Conservation (phyloP, 2,797 vertebrate genomes). For the Gallinago nigripennis region DNA sequence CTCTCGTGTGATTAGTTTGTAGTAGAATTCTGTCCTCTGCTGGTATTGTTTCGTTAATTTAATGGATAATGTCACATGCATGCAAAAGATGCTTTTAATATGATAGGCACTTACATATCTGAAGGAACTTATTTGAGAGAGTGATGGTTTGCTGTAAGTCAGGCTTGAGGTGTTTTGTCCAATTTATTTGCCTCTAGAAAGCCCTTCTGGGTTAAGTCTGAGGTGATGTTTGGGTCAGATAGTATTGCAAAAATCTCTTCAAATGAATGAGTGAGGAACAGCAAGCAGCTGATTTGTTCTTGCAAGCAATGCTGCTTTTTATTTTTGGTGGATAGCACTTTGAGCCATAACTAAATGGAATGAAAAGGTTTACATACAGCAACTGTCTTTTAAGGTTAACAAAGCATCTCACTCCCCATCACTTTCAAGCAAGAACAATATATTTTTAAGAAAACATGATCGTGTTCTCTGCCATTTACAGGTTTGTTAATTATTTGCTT, state of each 20-base stretch:
- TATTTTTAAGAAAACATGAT: not conserved
- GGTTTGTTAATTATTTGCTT: slow-evolving; percentile 10
- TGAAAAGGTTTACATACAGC: not conserved
- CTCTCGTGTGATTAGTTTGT: slow-evolving; percentile 6
- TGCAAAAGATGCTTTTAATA: not conserved
- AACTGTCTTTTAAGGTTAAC: not conserved
- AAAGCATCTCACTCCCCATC: not conserved
- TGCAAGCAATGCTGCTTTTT: not conserved
- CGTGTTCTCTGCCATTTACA: not conserved
- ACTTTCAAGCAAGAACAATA: slow-evolving; percentile 1
- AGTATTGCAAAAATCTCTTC: slow-evolving; percentile 14
- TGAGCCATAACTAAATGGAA: not conserved
- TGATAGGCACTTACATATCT: not conserved
- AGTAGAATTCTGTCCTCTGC: slow-evolving; percentile 54
- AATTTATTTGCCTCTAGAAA: slow-evolving; percentile 5
- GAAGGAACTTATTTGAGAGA: slow-evolving; percentile 12
- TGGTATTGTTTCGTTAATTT: slow-evolving; percentile 46
- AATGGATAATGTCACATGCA: not conserved
- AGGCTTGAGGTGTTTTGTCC: not conserved
- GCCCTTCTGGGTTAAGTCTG: not conserved
- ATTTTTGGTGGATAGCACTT: not conserved
- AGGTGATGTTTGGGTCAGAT: slow-evolving; percentile 14
- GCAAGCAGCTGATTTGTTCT: not conserved
- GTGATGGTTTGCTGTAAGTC: not conserved
- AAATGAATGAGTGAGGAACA: not conserved